phyloP scores from a whole-genome alignment of 2,888 invertebrate genomes.

The Adelphocoris suturalis region DNA sequence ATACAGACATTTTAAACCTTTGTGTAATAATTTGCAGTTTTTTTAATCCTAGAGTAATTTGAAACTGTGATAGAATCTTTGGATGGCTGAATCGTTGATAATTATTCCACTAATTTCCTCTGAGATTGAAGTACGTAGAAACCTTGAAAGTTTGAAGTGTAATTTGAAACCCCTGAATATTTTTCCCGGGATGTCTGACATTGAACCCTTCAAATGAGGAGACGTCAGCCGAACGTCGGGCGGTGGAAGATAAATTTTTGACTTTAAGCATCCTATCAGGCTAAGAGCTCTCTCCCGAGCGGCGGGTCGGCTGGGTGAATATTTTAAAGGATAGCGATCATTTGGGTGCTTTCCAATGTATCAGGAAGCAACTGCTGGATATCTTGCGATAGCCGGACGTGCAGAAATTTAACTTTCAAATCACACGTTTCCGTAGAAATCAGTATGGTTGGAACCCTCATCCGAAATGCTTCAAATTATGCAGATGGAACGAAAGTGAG shows the following conservation, averaged over 20 bases:
- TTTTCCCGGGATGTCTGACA: no score
- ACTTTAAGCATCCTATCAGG: constrained; percentile 13
- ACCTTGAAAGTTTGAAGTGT: no score
- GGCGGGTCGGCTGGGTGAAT: constrained; percentile 14
- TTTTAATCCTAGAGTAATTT: no score
- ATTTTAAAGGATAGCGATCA: constrained; percentile 29
- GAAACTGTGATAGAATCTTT: no score
- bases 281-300: not conserved
- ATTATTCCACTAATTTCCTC: no score
- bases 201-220: constrained; percentile 8
- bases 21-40: no score
- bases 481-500: not conserved
- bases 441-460: constrained; percentile 1
- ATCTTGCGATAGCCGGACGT: not conserved
- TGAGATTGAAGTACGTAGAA: no score
- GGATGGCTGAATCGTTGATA: no score
- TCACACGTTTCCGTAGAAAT: not conserved
- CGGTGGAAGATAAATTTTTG: not conserved
- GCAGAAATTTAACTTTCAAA: constrained; percentile 26
- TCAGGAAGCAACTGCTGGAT: not conserved
- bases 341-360: constrained; percentile 21
- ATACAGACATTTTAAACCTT: no score
- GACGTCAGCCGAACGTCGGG: not conserved
- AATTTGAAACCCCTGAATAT: no score
- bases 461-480: not conserved